Base-by-base conservation (phyloP, 2,797 vertebrate genomes). In the Pelodytes ibericus region DNA sequence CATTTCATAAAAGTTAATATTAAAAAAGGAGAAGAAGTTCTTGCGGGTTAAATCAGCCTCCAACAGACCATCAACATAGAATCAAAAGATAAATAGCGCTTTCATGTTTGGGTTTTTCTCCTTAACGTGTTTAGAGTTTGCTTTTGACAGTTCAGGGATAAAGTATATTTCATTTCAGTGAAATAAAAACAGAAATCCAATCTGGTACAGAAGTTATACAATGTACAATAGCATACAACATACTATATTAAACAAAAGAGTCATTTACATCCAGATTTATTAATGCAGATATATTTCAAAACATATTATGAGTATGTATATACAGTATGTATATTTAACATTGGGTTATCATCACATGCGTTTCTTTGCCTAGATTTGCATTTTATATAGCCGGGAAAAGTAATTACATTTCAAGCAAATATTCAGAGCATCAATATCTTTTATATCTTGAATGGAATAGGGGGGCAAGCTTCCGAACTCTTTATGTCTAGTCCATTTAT, bases 51-150 rank as follows among this genome's bases (percentile, higher is more conserved):
- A 70, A 79, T 79, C 76, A 79, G 64, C 57, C 44, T 72, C 76
- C 76, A 79, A 68, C 71, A 68, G 76, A 79, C 76, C 76, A 79
- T 79, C 76, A 79, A 79, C 70, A 79, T 73, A 29, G 73, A 79
- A 73, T 79, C 57, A 79, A 62, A 79, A 79, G 70, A 79, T 79
- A 79, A 68, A 72, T 79, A 62, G n/a, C 69, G 13, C 70, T 79
- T 79, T 79, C 58, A 79, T 73, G 76, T 73, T 73, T 27, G 53
- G 53, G 59, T 79, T 67, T 56, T 72, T 68, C 53, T 60, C 57
- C 53, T 51, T 53, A 69, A 70, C 56, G 24, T 79, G 70, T 67
- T 79, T 56, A 57, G 58, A 15, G 25, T 57, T 73, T 51, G 31
- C 44, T 25, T 60, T 44, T 79, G 76, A 79, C 76, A 79, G 33